phyloP scores from a whole-genome alignment of 2,113 vertebrate genomes.

The Melanocharis versteri region DNA sequence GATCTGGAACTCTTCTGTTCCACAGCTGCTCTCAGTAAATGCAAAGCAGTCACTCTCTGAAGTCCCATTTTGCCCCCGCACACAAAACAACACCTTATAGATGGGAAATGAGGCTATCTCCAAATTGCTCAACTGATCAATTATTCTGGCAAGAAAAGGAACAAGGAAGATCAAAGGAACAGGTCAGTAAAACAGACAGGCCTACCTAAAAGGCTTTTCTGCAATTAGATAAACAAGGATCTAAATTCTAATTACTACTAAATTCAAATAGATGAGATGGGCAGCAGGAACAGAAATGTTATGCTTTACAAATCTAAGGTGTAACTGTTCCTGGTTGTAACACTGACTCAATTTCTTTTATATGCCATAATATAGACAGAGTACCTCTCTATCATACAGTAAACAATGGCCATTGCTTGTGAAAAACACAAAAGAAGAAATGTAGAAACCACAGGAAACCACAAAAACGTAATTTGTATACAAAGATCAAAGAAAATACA shows the following conservation, averaged over 20 bases:
- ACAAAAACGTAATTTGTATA: not conserved
- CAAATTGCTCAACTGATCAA: slow-evolving; percentile 81
- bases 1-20: slow-evolving; percentile 95
- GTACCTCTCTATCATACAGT: not conserved
- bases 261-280: not conserved
- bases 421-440: not conserved
- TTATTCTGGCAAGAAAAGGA: slow-evolving; percentile 77
- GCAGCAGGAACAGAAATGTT: not conserved
- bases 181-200: not conserved
- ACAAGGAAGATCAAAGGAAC: not conserved
- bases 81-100: slow-evolving; percentile 96
- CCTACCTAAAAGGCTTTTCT: not conserved
- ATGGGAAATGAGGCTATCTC: slow-evolving; percentile 94
- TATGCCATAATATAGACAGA: not conserved
- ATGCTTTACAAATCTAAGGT: not conserved
- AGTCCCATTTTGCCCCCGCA: slow-evolving; percentile 87
- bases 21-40: slow-evolving; percentile 94
- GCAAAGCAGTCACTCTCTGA: slow-evolving; percentile 90
- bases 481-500: not conserved
- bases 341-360: not conserved
- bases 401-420: not conserved
- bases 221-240: not conserved
- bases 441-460: not conserved
- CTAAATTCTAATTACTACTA: not conserved
- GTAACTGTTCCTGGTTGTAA: not conserved